Base-by-base conservation (phyloP, 1,140 invertebrate species). In the Sminthurinus signatus region DNA sequence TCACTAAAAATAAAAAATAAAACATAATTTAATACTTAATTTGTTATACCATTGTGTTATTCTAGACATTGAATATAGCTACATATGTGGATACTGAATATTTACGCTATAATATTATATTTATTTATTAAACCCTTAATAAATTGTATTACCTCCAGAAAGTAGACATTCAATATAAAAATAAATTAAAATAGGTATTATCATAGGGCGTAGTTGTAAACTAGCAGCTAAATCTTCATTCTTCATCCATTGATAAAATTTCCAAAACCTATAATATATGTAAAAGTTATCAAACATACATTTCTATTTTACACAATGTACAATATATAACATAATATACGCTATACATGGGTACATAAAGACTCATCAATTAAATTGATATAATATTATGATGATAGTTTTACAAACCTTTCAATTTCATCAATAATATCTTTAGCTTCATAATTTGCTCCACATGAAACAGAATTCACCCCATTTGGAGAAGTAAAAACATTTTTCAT, bases 361-460 rank as follows among this genome's bases (percentile, higher is more conserved):
- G n/a, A n/a, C n/a, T n/a, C n/a, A n/a, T n/a, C n/a, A n/a, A n/a
- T n/a, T n/a, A n/a, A n/a, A n/a, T n/a, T n/a, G n/a, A n/a, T n/a
- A n/a, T n/a, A n/a, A n/a, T n/a, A n/a, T n/a, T n/a, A n/a, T n/a
- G n/a, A n/a, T n/a, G n/a, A n/a, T n/a, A n/a, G n/a, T n/a, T n/a
- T n/a, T n/a, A n/a, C n/a, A n/a, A 17, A 56, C 54, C 36, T 56
- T 56, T 56, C 23, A 28, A 59, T 28, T 44, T 59, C 57, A 23
- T 15, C 25, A 8, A 46, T 39, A 4, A 46, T 32, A 36, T 59
- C 21, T 17, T 43, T 15, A 25, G 3, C 57, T 4, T 46, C 25
- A 32, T 59, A 59, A 29, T 43, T 59, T 44, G 19, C 25, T n/a
- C 57, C 57, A 44, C 17, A 44, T 5, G 36, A 21, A 4, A 59